These are phyloP conservation scores for Hyposmocoma kahamanoa DNA, from an alignment of 1,140 invertebrate species.

Conservation along the genomic window DNA sequence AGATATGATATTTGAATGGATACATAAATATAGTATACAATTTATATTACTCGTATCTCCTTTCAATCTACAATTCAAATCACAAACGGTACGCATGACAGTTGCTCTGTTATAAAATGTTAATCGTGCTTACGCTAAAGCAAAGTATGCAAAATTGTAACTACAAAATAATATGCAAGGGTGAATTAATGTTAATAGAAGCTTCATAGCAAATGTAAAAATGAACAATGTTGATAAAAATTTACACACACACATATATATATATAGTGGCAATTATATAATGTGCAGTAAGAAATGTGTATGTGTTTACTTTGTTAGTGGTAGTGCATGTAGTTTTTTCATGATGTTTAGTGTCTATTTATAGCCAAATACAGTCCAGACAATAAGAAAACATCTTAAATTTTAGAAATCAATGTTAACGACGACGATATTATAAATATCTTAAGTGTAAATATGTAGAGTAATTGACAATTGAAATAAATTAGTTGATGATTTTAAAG, in stretches of 20 bases:
- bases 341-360: constrained; percentile 6
- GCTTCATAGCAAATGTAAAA: constrained; percentile 30
- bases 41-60: constrained; percentile 35
- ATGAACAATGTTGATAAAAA: constrained; percentile 15
- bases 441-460: constrained; percentile 39
- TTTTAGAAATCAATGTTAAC: constrained; percentile 19
- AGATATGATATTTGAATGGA: constrained; percentile 35
- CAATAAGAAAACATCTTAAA: constrained; percentile 70
- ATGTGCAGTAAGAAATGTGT: constrained; percentile 11
- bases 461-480: constrained; percentile 37
- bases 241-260: constrained; percentile 5
- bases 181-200: constrained; percentile 36
- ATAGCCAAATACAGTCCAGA: constrained; percentile 13
- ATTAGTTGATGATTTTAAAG: constrained; percentile 63
- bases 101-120: constrained; percentile 38
- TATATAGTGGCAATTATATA: not conserved
- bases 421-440: constrained; percentile 22
- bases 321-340: constrained; percentile 9
- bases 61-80: constrained; percentile 18
- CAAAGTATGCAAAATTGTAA: constrained; percentile 34
- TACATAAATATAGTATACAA: too few species aligned
- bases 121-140: constrained; percentile 56
- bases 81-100: constrained; percentile 67
- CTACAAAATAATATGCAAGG: constrained; percentile 25
- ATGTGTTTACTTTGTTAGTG: not conserved